Conservation (phyloP, 2,888 invertebrate genomes). For the Drosophila melanosoma region DNA sequence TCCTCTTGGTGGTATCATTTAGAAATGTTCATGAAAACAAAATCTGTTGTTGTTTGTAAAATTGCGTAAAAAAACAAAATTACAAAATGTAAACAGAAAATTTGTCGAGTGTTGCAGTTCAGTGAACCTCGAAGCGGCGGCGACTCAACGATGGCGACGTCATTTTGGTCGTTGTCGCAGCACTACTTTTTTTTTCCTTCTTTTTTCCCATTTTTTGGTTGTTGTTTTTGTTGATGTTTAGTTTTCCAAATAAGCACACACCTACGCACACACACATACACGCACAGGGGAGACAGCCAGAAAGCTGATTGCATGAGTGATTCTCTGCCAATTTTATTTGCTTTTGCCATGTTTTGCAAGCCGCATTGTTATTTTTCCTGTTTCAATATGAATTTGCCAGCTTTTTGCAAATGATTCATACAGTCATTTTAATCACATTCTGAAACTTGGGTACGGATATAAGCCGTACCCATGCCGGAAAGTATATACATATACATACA, state of each 20-base stretch:
- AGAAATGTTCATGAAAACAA: slow-evolving; percentile 10
- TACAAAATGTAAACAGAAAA: slow-evolving; percentile 64
- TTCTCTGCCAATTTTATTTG: slow-evolving; percentile 39
- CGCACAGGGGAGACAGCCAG: slow-evolving; percentile 17
- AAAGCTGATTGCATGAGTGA: slow-evolving; percentile 66
- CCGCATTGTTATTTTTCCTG: slow-evolving; percentile 14
- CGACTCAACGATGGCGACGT: slow-evolving; percentile 40
- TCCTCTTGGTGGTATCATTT: background rate
- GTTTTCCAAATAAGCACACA: slow-evolving; percentile 67
- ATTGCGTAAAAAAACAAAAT: slow-evolving; percentile 22
- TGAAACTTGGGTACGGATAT: slow-evolving; percentile 25
- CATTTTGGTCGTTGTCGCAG: slow-evolving; percentile 58
- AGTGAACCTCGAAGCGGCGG: slow-evolving; percentile 54
- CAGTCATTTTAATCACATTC: slow-evolving; percentile 45
- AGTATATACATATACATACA: slow-evolving; percentile 14
- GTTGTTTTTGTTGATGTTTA: slow-evolving; percentile 41
- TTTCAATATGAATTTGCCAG: slow-evolving; percentile 48
- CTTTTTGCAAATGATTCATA: slow-evolving; percentile 56
- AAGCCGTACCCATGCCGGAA: slow-evolving; percentile 52
- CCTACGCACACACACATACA: slow-evolving; percentile 37
- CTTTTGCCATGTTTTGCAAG: slow-evolving; percentile 6
- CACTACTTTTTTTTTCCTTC: background rate
- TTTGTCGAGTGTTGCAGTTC: slow-evolving; percentile 59
- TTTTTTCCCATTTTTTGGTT: background rate
- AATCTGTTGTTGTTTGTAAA: slow-evolving; percentile 14